Conservation (phyloP, 2,113 vertebrate species). For the Dunckerocampus dactyliophorus region DNA sequence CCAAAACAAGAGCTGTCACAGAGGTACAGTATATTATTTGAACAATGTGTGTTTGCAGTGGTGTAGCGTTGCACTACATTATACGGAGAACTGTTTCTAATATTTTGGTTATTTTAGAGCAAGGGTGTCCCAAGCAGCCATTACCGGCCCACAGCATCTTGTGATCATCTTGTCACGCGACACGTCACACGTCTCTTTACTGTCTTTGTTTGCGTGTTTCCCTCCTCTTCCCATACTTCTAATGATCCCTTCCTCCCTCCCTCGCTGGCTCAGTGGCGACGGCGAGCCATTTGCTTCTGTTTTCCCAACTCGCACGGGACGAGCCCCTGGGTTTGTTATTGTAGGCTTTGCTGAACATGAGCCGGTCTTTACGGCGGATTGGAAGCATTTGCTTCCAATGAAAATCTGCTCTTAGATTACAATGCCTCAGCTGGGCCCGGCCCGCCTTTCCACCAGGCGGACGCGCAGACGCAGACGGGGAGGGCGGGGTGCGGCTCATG, state of each 20-base stretch:
- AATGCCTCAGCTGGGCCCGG: constrained; percentile 77
- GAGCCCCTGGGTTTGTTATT: constrained; percentile 93
- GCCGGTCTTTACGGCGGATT: constrained; percentile 98
- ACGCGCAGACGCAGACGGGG: constrained; percentile 30
- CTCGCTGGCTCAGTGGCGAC: background rate
- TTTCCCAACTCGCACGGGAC: constrained; percentile 82
- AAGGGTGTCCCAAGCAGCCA: too few species aligned
- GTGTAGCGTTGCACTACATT: too few species aligned
- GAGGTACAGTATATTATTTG: too few species aligned
- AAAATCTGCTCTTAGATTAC: constrained; percentile 99
- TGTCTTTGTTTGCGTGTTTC: background rate
- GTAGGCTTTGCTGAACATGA: constrained; percentile 97
- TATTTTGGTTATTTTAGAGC: too few species aligned
- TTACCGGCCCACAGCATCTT: background rate
- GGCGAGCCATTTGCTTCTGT: constrained; percentile 70
- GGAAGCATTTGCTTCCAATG: constrained; percentile 99
- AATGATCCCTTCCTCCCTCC: constrained; percentile 13
- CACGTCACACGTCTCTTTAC: background rate
- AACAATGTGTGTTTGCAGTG: too few species aligned
- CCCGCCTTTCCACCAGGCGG: constrained; percentile 78
- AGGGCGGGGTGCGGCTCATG: constrained; percentile 82
- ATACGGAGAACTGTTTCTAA: too few species aligned
- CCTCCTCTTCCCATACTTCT: constrained; percentile 13
- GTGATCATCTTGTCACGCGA: too few species aligned
- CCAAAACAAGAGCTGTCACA: too few species aligned